Evolutionary conservation across 2,797 vertebrate genomes (phyloP), one percentile per base, ranked within the genome.

Genomic region (Mionectes olivaceus): DNA sequence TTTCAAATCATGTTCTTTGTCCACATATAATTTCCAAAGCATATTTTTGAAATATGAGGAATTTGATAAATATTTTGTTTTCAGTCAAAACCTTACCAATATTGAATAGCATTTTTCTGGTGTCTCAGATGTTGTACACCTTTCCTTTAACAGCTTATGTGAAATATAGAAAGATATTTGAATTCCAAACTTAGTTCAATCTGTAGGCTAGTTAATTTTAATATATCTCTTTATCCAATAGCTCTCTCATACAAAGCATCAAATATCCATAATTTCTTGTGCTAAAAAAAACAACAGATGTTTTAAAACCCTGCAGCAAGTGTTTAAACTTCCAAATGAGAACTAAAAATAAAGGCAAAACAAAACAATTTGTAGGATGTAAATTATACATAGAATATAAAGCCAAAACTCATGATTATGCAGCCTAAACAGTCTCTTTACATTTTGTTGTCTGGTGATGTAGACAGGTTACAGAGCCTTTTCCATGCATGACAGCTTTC

Each of bases 241-340:
- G 68, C 18, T 90, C 56, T 81, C 30, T 65, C n/a, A 64, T 39
- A 85, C 10, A 9, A 71, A 85, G 19, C 60, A 85, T 49, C 27
- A 56, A 91, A 74, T 60, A 94, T 57, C 19, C 27, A 47, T 85
- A 49, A 57, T 49, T 77, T 46, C 12, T 68, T 71, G 12, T 64
- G 37, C 61, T 89, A 64, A 89, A 37, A 37, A 89, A 93, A 91
- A 89, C 91, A 96, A 53, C 93, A 95, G 89, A 74, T 96, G 95
- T 87, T 87, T 87, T 78, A 83, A 89, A 68, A 70, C 87, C 93
- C 93, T 77, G 47, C 2, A 11, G 87, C 82, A 85, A 92, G 49
- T 57, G 2, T 74, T 94, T 91, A 77, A 80, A 89, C 23, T 85
- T 96, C 69, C 61, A 91, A 94, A 96, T 87, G 46, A 94, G 57